These are phyloP conservation scores for Pollenia amentaria DNA, from an alignment of 2,888 invertebrate species.

Conservation along the genomic window DNA sequence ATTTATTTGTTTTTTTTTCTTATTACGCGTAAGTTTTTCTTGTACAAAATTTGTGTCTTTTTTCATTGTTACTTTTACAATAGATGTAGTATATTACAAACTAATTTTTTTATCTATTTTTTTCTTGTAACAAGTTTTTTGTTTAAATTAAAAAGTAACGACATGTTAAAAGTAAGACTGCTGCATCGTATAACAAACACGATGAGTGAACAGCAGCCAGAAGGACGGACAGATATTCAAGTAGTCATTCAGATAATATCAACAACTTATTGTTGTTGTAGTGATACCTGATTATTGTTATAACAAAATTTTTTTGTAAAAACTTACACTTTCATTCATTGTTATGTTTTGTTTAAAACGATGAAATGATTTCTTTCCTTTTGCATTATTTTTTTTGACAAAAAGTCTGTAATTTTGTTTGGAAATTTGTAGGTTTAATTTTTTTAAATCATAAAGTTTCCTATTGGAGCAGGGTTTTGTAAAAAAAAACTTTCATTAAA, in stretches of 20 bases:
- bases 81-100: constrained; percentile 6
- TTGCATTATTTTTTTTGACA: constrained; percentile 14
- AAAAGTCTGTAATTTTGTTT: constrained; percentile 45
- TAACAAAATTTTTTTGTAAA: constrained; percentile 13
- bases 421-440: constrained; percentile 46
- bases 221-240: not conserved
- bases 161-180: constrained; percentile 25
- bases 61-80: constrained; percentile 24
- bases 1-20: constrained; percentile 16
- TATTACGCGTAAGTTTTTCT: constrained; percentile 45
- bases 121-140: constrained; percentile 39
- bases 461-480: not conserved
- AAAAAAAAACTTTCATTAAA: too few species aligned
- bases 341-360: constrained; percentile 28
- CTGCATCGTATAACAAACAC: constrained; percentile 40
- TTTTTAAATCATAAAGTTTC: constrained; percentile 46
- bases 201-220: constrained; percentile 45
- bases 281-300: constrained; percentile 38
- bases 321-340: constrained; percentile 59
- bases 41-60: constrained; percentile 19
- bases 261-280: constrained; percentile 2
- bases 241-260: constrained; percentile 15
- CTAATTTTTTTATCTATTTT: not conserved
- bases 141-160: constrained; percentile 63
- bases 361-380: constrained; percentile 50